These are phyloP conservation scores for Scalopus aquaticus DNA, from an alignment of 2,113 vertebrate genomes.

Conservation along the genomic window DNA sequence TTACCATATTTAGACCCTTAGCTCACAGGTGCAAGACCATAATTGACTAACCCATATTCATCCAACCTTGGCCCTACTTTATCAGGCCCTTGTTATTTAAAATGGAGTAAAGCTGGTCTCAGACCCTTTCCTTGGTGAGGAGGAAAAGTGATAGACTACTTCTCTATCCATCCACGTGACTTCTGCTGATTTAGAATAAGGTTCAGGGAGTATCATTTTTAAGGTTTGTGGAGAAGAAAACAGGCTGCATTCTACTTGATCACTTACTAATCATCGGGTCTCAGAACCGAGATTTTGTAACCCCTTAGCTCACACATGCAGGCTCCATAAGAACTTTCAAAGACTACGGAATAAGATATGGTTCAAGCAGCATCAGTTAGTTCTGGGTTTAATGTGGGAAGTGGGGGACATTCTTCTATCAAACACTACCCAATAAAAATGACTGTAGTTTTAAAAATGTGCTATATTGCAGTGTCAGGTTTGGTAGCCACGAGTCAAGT, in stretches of 20 bases:
- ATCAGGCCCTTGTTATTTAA: not conserved
- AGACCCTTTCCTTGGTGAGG: not conserved
- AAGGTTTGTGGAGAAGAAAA: not conserved
- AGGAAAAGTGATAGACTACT: not conserved
- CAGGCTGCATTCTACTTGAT: not conserved
- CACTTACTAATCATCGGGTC: not conserved
- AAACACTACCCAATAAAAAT: not conserved
- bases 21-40: not conserved
- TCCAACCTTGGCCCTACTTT: not conserved
- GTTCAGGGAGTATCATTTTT: not conserved
- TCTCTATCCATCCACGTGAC: not conserved
- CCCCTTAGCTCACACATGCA: not conserved
- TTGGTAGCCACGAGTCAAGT: not conserved
- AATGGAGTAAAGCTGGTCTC: not conserved
- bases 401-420: not conserved
- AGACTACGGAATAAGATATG: not conserved
- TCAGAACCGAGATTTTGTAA: not conserved
- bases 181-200: not conserved
- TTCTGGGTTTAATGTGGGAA: not conserved
- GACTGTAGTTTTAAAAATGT: not conserved
- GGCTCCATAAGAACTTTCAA: not conserved
- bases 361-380: not conserved
- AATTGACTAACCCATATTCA: not conserved
- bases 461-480: not conserved
- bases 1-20: not conserved